phyloP scores from a whole-genome alignment of 2,113 vertebrate genomes.

The Megaptera novaeangliae region DNA sequence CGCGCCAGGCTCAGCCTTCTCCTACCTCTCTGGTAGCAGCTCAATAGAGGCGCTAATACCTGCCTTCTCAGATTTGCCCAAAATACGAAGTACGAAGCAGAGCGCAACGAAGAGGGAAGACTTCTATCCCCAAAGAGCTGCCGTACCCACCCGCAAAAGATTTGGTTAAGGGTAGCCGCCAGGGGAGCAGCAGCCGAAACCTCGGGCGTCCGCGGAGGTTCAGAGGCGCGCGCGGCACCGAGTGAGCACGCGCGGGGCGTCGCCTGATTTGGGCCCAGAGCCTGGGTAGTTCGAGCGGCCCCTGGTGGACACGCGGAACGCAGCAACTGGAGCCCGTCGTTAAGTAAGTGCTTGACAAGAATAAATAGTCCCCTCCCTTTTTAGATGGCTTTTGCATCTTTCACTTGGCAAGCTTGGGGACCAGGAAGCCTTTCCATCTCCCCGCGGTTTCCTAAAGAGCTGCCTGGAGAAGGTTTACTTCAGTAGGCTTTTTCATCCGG shows the following conservation, averaged over 20 bases:
- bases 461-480: not conserved
- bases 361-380: fast-evolving
- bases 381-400: no score
- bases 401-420: not conserved
- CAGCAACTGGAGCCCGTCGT: fast-evolving
- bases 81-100: not conserved
- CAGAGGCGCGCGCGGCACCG: fast-evolving
- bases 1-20: not conserved
- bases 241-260: not conserved
- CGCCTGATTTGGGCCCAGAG: fast-evolving
- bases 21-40: not conserved
- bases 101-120: not conserved
- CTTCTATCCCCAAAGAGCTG: not conserved
- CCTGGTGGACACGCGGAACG: not conserved
- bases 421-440: not conserved
- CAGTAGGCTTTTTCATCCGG: not conserved
- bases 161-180: not conserved
- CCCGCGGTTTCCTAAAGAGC: not conserved
- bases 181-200: not conserved
- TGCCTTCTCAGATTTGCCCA: not conserved
- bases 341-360: fast-evolving
- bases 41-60: not conserved
- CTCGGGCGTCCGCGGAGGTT: not conserved
- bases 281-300: not conserved
- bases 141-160: not conserved